Percentiles rank a stretch among this genome's conserved stretches.
Conservation (phyloP, 2,888 invertebrate species). For the Coecobrya sp. region DNA sequence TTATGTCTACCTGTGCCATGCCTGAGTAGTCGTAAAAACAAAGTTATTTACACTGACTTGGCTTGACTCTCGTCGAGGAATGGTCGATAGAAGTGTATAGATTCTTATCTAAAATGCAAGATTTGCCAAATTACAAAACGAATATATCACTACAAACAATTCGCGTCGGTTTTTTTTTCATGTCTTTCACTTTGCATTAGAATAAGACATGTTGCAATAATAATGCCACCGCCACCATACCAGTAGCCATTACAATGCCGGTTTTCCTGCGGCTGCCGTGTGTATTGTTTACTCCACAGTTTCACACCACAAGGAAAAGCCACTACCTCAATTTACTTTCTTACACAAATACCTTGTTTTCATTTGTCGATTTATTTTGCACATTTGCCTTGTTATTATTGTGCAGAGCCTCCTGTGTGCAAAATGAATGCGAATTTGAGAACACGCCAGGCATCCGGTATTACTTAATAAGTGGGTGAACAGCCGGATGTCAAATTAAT, state of each 20-base stretch:
- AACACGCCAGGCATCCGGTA: slow-evolving; percentile 62
- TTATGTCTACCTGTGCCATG: neutral
- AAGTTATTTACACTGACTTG: neutral
- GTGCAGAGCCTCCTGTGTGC: neutral
- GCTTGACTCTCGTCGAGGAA: neutral
- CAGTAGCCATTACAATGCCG: neutral
- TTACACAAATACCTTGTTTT: neutral
- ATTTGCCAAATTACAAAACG: slow-evolving; percentile 68
- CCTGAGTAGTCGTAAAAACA: neutral
- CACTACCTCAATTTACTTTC: slow-evolving; percentile 6
- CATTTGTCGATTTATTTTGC: slow-evolving; percentile 30
- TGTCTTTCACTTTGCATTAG: slow-evolving; percentile 49
- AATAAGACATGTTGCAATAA: neutral
- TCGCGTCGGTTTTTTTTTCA: slow-evolving; percentile 51
- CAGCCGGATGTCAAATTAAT: slow-evolving; percentile 80
- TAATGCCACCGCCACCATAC: neutral
- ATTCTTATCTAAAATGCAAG: slow-evolving; percentile 57
- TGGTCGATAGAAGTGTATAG: slow-evolving; percentile 62
- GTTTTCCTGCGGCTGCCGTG: slow-evolving; percentile 4
- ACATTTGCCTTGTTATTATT: neutral
- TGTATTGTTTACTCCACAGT: slow-evolving; percentile 4
- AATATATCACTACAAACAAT: slow-evolving; percentile 64
- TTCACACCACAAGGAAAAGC: neutral
- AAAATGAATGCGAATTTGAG: slow-evolving; percentile 23
- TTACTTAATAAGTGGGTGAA: slow-evolving; percentile 69